Conservation (phyloP, 2,888 invertebrate genomes). For the Cerastis leucographa region DNA sequence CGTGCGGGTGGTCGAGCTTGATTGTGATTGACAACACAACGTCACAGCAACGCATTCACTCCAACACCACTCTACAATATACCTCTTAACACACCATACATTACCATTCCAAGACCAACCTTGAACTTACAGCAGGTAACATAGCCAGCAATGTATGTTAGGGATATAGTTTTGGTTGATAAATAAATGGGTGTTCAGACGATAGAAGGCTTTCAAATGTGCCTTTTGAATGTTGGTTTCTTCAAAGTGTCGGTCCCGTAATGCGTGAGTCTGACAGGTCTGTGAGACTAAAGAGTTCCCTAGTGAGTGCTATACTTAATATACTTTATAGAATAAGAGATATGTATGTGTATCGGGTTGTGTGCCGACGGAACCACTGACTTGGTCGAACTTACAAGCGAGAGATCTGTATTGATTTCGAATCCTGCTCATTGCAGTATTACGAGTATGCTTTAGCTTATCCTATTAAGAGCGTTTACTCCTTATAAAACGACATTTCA, state of each 20-base stretch:
- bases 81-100: constrained; percentile 62
- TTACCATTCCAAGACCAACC: constrained; percentile 42
- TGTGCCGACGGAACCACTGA: constrained; percentile 9
- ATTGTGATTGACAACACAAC: constrained; percentile 89
- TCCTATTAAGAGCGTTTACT: too few species aligned
- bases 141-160: constrained; percentile 64
- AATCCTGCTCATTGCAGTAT: too few species aligned
- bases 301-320: constrained; percentile 34
- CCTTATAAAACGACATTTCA: too few species aligned
- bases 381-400: not conserved
- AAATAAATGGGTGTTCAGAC: constrained; percentile 43
- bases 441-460: too few species aligned
- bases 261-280: constrained; percentile 74
- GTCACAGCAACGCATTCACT: constrained; percentile 79
- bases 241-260: constrained; percentile 72
- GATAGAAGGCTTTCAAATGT: constrained; percentile 75
- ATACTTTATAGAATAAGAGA: constrained; percentile 20
- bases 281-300: constrained; percentile 66
- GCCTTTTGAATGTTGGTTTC: constrained; percentile 74
- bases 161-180: constrained; percentile 15
- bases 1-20: constrained; percentile 89
- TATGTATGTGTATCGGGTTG: constrained; percentile 24
- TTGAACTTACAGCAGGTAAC: fast-evolving
- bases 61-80: constrained; percentile 53
- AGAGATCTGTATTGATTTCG: not conserved